phyloP scores from a whole-genome alignment of 1,140 invertebrate genomes.

The Carposina sasakii region DNA sequence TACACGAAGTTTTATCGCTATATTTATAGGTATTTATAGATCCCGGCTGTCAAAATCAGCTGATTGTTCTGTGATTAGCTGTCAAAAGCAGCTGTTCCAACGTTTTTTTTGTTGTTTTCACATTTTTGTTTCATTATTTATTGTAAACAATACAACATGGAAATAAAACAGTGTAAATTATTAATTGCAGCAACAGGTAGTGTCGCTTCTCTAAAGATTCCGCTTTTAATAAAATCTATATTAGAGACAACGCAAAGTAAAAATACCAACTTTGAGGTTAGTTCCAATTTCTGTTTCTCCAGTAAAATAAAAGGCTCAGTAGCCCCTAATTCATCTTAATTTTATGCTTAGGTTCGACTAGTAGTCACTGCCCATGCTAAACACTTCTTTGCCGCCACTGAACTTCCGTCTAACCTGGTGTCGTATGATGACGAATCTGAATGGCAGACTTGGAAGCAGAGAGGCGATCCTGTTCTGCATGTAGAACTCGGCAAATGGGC shows the following conservation, averaged over 20 bases:
- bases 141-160: too few relatives aligned
- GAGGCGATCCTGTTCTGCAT: conserved; percentile 96
- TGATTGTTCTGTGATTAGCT: too few relatives aligned
- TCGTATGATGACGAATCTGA: conserved; percentile 89
- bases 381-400: conserved; percentile 85
- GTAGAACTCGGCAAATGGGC: conserved; percentile 98
- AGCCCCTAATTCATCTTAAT: background rate
- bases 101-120: conserved; percentile 17
- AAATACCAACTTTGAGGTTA: conserved; percentile 45
- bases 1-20: too few relatives aligned
- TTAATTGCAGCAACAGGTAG: conserved; percentile 55
- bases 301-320: too few relatives aligned
- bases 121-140: conserved; percentile 8
- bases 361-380: conserved; percentile 88
- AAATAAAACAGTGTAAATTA: conserved; percentile 36
- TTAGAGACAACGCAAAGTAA: conserved; percentile 27
- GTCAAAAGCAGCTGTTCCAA: too few relatives aligned
- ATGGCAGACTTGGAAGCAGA: conserved; percentile 91
- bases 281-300: too few relatives aligned
- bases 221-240: conserved; percentile 37
- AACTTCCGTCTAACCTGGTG: conserved; percentile 75
- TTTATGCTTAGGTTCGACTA: conserved; percentile 78
- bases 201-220: conserved; percentile 57
- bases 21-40: too few relatives aligned
- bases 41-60: too few relatives aligned